Conservation (phyloP, 2,797 vertebrate species). For the Dallia pectoralis region DNA sequence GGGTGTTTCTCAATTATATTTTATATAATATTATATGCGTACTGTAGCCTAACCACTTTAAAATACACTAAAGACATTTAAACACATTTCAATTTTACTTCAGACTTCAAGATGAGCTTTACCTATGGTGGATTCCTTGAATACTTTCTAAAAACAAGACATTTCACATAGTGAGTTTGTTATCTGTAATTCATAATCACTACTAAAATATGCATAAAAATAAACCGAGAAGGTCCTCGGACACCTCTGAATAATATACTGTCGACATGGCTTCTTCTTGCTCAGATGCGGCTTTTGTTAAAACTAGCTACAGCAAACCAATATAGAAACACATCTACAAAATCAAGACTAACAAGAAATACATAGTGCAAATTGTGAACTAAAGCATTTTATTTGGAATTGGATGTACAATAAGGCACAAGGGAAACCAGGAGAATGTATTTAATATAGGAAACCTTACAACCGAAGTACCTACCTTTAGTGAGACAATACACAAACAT, state of each 20-base stretch:
- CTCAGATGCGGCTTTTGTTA: neutral
- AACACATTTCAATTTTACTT: neutral
- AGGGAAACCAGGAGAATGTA: slow-evolving; percentile 39
- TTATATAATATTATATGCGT: neutral
- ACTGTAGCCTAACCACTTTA: neutral
- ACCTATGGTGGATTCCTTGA: too few relatives aligned
- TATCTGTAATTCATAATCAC: neutral
- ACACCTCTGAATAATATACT: neutral
- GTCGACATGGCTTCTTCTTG: neutral
- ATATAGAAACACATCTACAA: slow-evolving; percentile 32
- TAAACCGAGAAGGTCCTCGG: neutral
- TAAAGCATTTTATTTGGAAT: slow-evolving; percentile 62
- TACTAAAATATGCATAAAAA: neutral
- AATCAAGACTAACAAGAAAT: slow-evolving; percentile 57
- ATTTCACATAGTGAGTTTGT: neutral
- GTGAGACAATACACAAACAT: slow-evolving; percentile 35
- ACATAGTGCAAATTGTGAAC: slow-evolving; percentile 60
- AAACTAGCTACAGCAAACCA: slow-evolving; percentile 19
- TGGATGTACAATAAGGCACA: slow-evolving; percentile 53
- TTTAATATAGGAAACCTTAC: slow-evolving; percentile 34
- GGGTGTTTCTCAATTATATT: neutral
- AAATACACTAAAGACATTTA: neutral
- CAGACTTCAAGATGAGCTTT: neutral
- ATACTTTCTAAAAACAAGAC: too few relatives aligned
- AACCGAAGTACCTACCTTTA: slow-evolving; percentile 55